Evolutionary conservation across 2,888 invertebrate genomes (phyloP).

Genomic region (Frankliniella fusca): DNA sequence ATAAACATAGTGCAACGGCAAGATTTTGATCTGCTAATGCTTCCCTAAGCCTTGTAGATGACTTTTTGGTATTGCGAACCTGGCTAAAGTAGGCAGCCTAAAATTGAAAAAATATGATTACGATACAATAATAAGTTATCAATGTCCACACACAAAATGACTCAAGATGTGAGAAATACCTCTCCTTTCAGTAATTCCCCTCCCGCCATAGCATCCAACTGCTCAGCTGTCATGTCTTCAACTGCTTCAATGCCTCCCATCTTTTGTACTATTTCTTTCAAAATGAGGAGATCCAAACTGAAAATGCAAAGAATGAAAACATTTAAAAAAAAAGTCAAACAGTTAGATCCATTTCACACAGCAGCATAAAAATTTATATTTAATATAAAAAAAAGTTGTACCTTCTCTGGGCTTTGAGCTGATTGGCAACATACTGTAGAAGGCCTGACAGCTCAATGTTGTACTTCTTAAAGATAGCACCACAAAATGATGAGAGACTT

Average conservation of each 20-base stretch:
- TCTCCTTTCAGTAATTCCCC: constrained; percentile 93
- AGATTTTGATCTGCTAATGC: constrained; percentile 90
- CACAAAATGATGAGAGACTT: constrained; percentile 91
- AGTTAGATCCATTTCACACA: constrained; percentile 29
- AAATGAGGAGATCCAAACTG: constrained; percentile 82
- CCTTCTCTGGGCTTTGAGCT: constrained; percentile 94
- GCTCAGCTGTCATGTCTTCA: constrained; percentile 93
- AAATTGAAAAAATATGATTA: constrained; percentile 40
- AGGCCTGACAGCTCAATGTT: constrained; percentile 91
- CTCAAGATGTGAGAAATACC: constrained; percentile 52
- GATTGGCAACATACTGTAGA: constrained; percentile 94
- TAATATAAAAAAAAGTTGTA: constrained; percentile 44
- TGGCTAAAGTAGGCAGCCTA: constrained; percentile 97
- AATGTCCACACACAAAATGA: not conserved
- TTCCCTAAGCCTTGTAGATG: constrained; percentile 90
- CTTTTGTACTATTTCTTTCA: constrained; percentile 97
- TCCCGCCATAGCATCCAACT: constrained; percentile 94
- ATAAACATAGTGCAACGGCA: constrained; percentile 84
- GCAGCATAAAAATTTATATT: constrained; percentile 1
- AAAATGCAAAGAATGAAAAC: constrained; percentile 34
- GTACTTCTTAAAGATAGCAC: constrained; percentile 95
- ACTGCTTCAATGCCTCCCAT: constrained; percentile 98
- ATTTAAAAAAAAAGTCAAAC: not conserved
- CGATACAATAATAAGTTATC: constrained; percentile 30
- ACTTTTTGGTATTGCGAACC: constrained; percentile 93